Conservation (phyloP, 2,113 vertebrate genomes). For the Brevimyrus niger region DNA sequence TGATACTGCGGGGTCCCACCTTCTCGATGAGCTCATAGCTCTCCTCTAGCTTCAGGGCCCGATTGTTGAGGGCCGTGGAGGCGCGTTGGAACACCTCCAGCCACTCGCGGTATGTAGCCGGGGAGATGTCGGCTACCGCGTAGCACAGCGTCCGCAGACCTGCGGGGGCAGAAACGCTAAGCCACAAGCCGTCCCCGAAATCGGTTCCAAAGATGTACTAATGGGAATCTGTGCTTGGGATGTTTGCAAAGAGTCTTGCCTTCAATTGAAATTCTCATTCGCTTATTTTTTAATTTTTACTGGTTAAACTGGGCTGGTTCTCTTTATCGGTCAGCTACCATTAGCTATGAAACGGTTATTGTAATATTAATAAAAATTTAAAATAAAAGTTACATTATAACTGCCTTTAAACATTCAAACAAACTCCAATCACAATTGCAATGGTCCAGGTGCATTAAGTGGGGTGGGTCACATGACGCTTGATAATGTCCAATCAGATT, state of each 20-base stretch:
- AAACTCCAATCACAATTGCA: neutral
- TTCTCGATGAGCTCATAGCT: slow-evolving; percentile 96
- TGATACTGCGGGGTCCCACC: slow-evolving; percentile 52
- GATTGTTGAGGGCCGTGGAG: slow-evolving; percentile 81
- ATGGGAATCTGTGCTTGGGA: neutral
- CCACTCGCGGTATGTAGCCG: slow-evolving; percentile 87
- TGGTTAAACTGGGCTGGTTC: neutral
- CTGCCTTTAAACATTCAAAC: neutral
- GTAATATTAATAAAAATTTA: neutral
- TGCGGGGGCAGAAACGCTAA: slow-evolving; percentile 36
- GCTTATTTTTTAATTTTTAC: neutral
- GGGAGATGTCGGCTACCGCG: slow-evolving; percentile 84
- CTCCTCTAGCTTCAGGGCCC: slow-evolving; percentile 88
- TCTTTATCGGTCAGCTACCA: neutral
- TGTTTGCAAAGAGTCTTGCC: neutral
- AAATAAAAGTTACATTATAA: neutral
- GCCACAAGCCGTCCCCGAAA: too few relatives aligned
- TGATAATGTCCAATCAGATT: neutral
- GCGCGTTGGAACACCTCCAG: slow-evolving; percentile 74
- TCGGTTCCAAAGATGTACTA: neutral
- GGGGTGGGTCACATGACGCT: neutral
- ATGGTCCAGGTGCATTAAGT: neutral
- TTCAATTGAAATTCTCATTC: neutral
- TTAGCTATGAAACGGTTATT: neutral
- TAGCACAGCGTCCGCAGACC: slow-evolving; percentile 92